A percentile compares a stretch with the other conserved stretches of the same genome.
These are phyloP conservation scores for Acromyrmex heyeri DNA, from an alignment of 1,140 invertebrate species.

Conservation along the genomic window DNA sequence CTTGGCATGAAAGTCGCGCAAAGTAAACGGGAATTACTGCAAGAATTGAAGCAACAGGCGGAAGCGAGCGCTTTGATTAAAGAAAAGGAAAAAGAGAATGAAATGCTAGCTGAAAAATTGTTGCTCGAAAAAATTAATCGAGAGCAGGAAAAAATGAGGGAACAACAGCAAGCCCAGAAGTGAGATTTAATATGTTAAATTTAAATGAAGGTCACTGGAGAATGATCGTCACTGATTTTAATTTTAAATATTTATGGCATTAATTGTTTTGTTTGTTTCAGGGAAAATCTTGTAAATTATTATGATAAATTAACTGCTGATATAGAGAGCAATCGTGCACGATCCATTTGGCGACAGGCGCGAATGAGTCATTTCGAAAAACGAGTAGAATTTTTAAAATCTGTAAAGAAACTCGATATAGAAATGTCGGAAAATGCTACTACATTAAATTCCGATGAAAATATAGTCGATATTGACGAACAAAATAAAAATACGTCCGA, in stretches of 20 bases:
- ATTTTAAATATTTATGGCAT: constrained; percentile 7
- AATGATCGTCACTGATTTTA: not conserved
- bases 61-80: constrained; percentile 84
- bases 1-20: constrained; percentile 81
- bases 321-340: constrained; percentile 86
- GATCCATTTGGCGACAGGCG: constrained; percentile 88
- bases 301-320: constrained; percentile 88
- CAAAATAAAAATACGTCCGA: constrained; percentile 13
- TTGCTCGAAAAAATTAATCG: constrained; percentile 82
- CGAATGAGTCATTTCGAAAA: constrained; percentile 87
- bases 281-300: constrained; percentile 87
- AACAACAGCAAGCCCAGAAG: constrained; percentile 60
- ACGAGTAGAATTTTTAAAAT: constrained; percentile 80
- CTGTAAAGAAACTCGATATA: not conserved
- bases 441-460: not conserved
- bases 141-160: constrained; percentile 77
- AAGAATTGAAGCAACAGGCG: constrained; percentile 85
- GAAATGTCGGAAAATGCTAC: not conserved
- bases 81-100: constrained; percentile 83
- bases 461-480: not conserved
- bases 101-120: constrained; percentile 85
- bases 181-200: constrained; percentile 62
- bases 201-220: not conserved
- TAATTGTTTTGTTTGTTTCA: constrained; percentile 46
- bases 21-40: constrained; percentile 81